Evolutionary conservation across 2,888 invertebrate genomes (phyloP).

Genomic region (Drosophila yooni): DNA sequence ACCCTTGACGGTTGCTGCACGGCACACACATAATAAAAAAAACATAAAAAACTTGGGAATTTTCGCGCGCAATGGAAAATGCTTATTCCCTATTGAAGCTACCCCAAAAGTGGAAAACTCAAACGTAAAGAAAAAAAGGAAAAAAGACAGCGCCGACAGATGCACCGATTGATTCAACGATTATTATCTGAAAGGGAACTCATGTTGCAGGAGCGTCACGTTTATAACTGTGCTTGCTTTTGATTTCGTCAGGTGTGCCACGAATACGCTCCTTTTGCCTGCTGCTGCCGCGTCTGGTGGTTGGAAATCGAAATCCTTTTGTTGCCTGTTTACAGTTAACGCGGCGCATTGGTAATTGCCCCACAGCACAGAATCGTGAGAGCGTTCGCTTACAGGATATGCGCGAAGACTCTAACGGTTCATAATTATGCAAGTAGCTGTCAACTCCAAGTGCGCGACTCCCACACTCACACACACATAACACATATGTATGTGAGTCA

Average conservation of each 20-base stretch:
- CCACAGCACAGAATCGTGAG: conserved; percentile 38
- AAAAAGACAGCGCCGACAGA: conserved; percentile 67
- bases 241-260: conserved; percentile 77
- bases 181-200: conserved; percentile 45
- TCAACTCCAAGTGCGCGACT: conserved; percentile 32
- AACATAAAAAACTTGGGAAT: conserved; percentile 76
- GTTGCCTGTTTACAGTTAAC: conserved; percentile 76
- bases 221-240: conserved; percentile 74
- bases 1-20: conserved; percentile 31
- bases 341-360: conserved; percentile 57
- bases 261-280: conserved; percentile 23
- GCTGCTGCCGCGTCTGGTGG: conserved; percentile 46
- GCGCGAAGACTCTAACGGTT: conserved; percentile 63
- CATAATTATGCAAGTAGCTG: conserved; percentile 67
- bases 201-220: conserved; percentile 55
- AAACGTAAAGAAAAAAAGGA: conserved; percentile 46
- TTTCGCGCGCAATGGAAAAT: conserved; percentile 75
- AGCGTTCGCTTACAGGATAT: conserved; percentile 65
- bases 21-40: conserved; percentile 36
- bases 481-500: conserved; percentile 4
- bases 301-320: conserved; percentile 77
- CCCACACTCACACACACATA: conserved; percentile 17
- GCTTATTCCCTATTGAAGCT: conserved; percentile 39
- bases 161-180: conserved; percentile 63
- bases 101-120: conserved; percentile 57